phyloP scores from a whole-genome alignment of 1,140 invertebrate species.

The Cydia amplana region DNA sequence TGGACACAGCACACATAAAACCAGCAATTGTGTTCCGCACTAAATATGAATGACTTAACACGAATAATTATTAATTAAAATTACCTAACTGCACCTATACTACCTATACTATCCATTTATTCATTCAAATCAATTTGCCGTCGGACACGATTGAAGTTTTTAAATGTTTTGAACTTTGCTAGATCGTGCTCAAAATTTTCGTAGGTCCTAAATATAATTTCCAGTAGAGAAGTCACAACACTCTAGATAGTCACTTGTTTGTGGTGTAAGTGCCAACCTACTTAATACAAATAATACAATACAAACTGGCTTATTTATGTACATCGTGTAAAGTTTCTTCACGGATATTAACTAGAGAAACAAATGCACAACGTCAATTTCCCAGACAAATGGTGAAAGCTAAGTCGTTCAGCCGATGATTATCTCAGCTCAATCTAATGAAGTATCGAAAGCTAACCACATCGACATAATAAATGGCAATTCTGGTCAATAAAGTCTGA shows the following conservation, averaged over 20 bases:
- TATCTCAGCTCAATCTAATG: slow-evolving; percentile 39
- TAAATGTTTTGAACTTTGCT: too few species aligned
- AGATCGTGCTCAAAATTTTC: too few species aligned
- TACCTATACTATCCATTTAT: too few species aligned
- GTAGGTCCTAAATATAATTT: too few species aligned
- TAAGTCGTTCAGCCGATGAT: slow-evolving; percentile 33
- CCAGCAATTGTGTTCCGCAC: slow-evolving; percentile 10
- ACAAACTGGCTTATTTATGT: too few species aligned
- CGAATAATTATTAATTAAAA: not conserved
- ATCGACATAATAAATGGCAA: slow-evolving; percentile 45
- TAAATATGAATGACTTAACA: not conserved
- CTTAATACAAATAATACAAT: too few species aligned
- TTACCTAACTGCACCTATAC: not conserved
- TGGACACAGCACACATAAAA: not conserved
- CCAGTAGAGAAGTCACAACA: too few species aligned
- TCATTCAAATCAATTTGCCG: too few species aligned
- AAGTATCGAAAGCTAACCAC: slow-evolving; percentile 55
- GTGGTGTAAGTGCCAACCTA: too few species aligned
- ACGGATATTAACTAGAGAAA: not conserved
- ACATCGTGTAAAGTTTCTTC: not conserved
- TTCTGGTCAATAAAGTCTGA: slow-evolving; percentile 36
- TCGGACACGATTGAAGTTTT: too few species aligned
- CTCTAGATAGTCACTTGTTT: too few species aligned
- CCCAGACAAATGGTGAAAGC: slow-evolving; percentile 27
- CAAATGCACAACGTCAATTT: slow-evolving; percentile 10